These are phyloP conservation scores for Hiodon tergisus DNA, from an alignment of 2,113 vertebrate genomes.

Conservation along the genomic window DNA sequence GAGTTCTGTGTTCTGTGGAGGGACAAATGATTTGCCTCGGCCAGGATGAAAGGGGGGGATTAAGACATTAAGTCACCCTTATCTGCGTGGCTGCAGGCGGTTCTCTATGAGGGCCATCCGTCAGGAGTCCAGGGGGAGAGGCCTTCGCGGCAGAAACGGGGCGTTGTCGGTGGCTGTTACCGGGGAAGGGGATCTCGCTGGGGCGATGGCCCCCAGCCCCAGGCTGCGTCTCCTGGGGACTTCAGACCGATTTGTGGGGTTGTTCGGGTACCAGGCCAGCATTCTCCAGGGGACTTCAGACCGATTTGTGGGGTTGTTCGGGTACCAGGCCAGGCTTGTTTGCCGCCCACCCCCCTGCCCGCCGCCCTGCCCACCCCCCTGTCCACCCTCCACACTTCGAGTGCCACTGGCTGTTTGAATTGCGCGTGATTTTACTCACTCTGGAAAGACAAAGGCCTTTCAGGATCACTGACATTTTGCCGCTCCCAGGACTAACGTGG, in stretches of 20 bases:
- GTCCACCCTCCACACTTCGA: conserved; percentile 18
- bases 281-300: too few relatives aligned
- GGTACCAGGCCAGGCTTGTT: too few relatives aligned
- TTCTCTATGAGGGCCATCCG: neutral
- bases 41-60: conserved; percentile 10
- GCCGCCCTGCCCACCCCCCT: too few relatives aligned
- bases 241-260: too few relatives aligned
- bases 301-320: too few relatives aligned
- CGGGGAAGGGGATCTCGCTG: too few relatives aligned
- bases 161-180: too few relatives aligned
- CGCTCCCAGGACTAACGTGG: neutral
- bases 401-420: conserved; percentile 46
- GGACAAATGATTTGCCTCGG: conserved; percentile 12
- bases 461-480: conserved; percentile 27
- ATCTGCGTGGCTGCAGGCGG: conserved; percentile 17
- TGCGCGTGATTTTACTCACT: conserved; percentile 43
- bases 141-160: too few relatives aligned
- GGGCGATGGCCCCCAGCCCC: too few relatives aligned
- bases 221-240: too few relatives aligned
- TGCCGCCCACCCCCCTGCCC: too few relatives aligned
- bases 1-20: neutral
- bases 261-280: too few relatives aligned
- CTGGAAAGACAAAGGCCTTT: conserved; percentile 44
- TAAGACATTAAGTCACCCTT: conserved; percentile 24
- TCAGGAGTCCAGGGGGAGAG: neutral